Base-by-base conservation (phyloP, 2,797 vertebrate genomes). In the Octomys mimax region DNA sequence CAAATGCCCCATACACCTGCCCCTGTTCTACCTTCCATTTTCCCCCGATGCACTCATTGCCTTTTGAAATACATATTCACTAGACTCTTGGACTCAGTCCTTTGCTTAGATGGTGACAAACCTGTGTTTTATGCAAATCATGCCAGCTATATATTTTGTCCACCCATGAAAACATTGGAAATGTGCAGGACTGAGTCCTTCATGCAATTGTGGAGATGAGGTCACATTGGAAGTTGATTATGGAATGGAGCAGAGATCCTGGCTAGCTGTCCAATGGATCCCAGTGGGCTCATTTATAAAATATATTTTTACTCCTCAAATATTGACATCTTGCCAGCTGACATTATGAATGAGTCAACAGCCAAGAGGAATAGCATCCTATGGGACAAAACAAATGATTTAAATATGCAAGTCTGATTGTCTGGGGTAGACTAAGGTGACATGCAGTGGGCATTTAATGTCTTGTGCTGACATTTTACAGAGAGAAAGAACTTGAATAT, bases 261-360 rank as follows among this genome's bases (percentile, higher is more conserved):
- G 54, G 9, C 62, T 33, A 31, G 57, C 28, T 59, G 83, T 75
- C 31, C 7, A 98, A 75, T 4, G 95, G 33, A 9, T 86, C 28
- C 24, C 31, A 70, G 2, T 2, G 1, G 36, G n/a, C 12, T 83
- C 87, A 82, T 79, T 92, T 81, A 87, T 85, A 88, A 95, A 96
- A 95, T 70, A 81, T 71, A 80, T 89, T 84, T 83, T 59, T 84
- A 77, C 14, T 75, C 62, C 36, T 42, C 94, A 13, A 96, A 97
- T 96, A 80, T 94, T 84, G 81, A 62, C 14, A 24, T 54, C 36
- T 0, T 4, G 85, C 10, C 19, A 86, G n/a, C 12, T 94, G 57
- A 4, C 59, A 77, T 0, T 16, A 52, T 62, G 90, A 81, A 94
- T 61, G 42, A 92, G 33, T 96, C 46, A 46, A n/a, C 36, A 12